These are phyloP conservation scores for Ailuropoda melanoleuca DNA, from an alignment of 2,113 vertebrate species.

Conservation along the genomic window DNA sequence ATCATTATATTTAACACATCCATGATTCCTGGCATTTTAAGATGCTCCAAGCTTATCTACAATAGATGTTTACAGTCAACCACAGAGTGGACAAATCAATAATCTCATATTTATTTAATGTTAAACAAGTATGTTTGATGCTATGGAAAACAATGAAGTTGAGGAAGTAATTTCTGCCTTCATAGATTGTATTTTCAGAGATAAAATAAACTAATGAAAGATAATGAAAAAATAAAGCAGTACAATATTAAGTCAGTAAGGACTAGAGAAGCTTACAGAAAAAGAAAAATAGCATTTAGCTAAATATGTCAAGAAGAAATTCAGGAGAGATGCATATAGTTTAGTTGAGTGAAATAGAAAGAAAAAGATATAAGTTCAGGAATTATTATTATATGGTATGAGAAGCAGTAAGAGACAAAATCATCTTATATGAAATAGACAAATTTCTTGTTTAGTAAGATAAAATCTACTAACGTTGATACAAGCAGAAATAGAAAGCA, in stretches of 20 bases:
- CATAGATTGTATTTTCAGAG: conserved; percentile 11
- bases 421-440: background rate
- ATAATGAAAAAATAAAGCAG: background rate
- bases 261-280: background rate
- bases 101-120: conserved; percentile 14
- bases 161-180: conserved; percentile 5
- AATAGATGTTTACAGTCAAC: background rate
- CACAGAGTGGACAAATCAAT: background rate
- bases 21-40: background rate
- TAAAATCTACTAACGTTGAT: background rate
- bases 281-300: background rate
- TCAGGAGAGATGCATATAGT: background rate
- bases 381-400: background rate
- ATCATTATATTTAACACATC: conserved; percentile 1
- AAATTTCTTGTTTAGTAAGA: background rate
- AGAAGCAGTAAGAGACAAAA: background rate
- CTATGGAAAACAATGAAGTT: conserved; percentile 3
- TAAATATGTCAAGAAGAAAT: background rate
- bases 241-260: background rate
- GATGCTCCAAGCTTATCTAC: background rate
- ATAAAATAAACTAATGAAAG: conserved; percentile 25
- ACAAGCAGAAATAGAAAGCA: background rate
- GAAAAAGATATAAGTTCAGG: background rate
- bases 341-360: background rate
- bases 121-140: background rate